phyloP scores from a whole-genome alignment of 2,113 vertebrate genomes.

The Phaethon lepturus region DNA sequence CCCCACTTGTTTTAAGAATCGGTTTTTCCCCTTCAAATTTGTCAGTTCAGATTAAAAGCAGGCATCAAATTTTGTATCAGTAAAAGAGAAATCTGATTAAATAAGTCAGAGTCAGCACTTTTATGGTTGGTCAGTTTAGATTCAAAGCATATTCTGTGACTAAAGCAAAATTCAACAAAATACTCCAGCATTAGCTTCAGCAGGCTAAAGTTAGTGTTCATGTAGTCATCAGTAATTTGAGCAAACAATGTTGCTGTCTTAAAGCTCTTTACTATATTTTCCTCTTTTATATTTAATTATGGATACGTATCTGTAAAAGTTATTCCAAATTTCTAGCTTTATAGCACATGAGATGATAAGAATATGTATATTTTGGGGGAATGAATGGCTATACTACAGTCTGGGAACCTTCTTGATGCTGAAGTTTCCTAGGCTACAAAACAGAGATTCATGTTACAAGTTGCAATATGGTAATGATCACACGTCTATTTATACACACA shows the following conservation, averaged over 20 bases:
- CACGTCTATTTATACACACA: neutral
- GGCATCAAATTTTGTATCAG: neutral
- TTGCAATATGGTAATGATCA: neutral
- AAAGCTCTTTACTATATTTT: neutral
- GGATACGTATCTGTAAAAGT: neutral
- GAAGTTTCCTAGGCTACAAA: neutral
- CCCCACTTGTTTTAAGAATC: neutral
- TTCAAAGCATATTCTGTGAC: neutral
- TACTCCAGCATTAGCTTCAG: neutral
- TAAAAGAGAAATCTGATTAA: neutral
- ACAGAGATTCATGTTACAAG: neutral
- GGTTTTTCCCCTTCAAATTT: neutral
- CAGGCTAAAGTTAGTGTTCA: neutral
- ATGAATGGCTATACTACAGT: accelerated
- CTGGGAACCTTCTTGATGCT: neutral
- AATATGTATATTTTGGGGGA: neutral
- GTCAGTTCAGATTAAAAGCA: neutral
- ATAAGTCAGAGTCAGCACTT: neutral
- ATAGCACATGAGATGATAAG: neutral
- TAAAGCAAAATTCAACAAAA: neutral
- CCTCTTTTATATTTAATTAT: neutral
- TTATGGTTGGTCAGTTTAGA: neutral
- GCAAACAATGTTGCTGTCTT: neutral
- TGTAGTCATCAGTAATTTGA: neutral
- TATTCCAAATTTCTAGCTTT: neutral